Percentiles rank a stretch among this genome's conserved stretches.
These are phyloP conservation scores for Phalangium opilio DNA, from an alignment of 2,888 invertebrate species.

Conservation along the genomic window DNA sequence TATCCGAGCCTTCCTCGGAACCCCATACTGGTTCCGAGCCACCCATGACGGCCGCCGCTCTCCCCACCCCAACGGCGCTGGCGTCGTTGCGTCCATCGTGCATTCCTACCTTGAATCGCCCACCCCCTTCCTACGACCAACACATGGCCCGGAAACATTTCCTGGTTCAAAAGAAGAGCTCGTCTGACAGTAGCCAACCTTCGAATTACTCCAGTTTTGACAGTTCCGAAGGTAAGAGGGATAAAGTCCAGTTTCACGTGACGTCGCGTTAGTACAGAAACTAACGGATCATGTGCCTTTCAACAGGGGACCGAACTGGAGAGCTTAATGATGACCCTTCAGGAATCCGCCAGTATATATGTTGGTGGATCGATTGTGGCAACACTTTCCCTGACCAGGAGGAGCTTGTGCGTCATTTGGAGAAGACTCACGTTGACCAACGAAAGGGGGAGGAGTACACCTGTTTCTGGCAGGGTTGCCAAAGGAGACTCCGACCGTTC, in stretches of 20 bases:
- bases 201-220: conserved; percentile 16
- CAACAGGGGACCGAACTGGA: conserved; percentile 6
- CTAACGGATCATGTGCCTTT: no score
- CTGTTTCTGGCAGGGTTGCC: conserved; percentile 87
- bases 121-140: conserved; percentile 18
- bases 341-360: conserved; percentile 9
- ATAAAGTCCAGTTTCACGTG: no score
- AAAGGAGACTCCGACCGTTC: conserved; percentile 72
- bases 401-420: conserved; percentile 52
- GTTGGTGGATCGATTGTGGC: conserved; percentile 15
- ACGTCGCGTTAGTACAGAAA: no score
- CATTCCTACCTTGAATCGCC: neutral
- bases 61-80: neutral
- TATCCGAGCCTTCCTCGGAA: neutral
- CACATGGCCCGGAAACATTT: conserved; percentile 17
- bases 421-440: conserved; percentile 48
- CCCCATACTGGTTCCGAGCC: neutral
- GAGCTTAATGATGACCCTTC: conserved; percentile 12
- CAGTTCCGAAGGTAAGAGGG: conserved; percentile 10
- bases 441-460: conserved; percentile 58
- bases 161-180: conserved; percentile 11
- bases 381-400: conserved; percentile 12
- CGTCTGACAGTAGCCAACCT: conserved; percentile 14
- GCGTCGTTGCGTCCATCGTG: neutral
- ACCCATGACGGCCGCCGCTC: neutral